Percentiles rank a stretch among this genome's conserved stretches.
Conservation (phyloP, 2,113 vertebrate genomes). For the Otus sunia region DNA sequence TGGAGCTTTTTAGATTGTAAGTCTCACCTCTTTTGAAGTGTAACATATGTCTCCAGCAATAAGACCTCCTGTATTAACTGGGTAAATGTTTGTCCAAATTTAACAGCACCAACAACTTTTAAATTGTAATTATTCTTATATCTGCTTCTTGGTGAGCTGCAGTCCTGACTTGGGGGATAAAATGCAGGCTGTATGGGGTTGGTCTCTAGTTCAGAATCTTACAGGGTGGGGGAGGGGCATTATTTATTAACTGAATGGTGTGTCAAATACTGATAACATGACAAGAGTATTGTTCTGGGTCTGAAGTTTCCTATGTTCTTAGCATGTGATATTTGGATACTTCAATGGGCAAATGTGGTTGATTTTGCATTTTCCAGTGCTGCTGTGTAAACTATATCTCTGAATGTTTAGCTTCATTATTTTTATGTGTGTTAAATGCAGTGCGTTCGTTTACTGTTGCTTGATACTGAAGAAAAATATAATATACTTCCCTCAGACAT, state of each 20-base stretch:
- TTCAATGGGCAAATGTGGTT: neutral
- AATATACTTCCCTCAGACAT: constrained; percentile 76
- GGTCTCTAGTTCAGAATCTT: neutral
- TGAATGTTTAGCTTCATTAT: neutral
- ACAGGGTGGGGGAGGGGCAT: neutral
- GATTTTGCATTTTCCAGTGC: neutral
- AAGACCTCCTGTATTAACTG: neutral
- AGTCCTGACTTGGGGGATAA: neutral
- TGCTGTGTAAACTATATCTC: neutral
- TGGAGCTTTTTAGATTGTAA: constrained; percentile 13
- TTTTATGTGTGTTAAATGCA: neutral
- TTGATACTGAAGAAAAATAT: neutral
- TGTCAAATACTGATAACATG: neutral
- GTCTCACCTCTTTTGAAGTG: constrained; percentile 1
- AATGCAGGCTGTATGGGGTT: neutral
- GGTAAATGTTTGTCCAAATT: neutral
- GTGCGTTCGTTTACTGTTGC: neutral
- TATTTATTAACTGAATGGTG: neutral
- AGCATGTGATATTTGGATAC: neutral
- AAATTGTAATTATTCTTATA: neutral
- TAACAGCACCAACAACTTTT: neutral
- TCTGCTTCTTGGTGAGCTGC: neutral
- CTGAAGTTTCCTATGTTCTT: neutral
- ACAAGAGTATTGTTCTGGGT: neutral
- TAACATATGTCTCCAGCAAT: neutral